phyloP scores from a whole-genome alignment of 2,113 vertebrate genomes.

The Caloenas nicobarica region DNA sequence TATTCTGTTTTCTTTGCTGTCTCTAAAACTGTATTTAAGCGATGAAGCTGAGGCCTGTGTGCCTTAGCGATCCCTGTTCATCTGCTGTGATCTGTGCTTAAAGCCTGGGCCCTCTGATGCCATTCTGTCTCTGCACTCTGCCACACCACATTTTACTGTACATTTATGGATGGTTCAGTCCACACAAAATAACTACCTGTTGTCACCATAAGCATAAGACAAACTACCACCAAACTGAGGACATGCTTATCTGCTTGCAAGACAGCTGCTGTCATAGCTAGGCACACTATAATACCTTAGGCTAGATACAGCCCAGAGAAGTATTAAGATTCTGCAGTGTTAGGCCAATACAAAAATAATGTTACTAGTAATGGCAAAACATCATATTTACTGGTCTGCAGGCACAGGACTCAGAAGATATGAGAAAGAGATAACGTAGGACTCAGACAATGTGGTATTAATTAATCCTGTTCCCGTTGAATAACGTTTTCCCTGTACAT shows the following conservation, averaged over 20 bases:
- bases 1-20: neutral
- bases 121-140: neutral
- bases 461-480: neutral
- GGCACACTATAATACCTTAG: neutral
- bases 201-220: neutral
- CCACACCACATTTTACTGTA: neutral
- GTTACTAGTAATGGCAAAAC: neutral
- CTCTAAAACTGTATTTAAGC: rapidly evolving
- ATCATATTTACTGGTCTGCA: neutral
- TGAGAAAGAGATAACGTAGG: rapidly evolving
- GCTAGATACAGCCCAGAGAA: neutral
- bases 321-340: neutral
- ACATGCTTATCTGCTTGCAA: neutral
- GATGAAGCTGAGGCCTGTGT: rapidly evolving
- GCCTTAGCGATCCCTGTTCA: rapidly evolving
- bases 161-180: neutral
- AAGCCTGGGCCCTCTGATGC: neutral
- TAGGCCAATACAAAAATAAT: neutral
- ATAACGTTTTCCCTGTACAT: neutral
- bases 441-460: neutral
- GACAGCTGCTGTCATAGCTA: neutral
- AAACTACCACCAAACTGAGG: neutral
- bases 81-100: neutral
- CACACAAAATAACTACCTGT: neutral
- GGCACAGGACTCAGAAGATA: neutral